phyloP scores from a whole-genome alignment of 2,797 vertebrate genomes.

The Chaunax sp. region DNA sequence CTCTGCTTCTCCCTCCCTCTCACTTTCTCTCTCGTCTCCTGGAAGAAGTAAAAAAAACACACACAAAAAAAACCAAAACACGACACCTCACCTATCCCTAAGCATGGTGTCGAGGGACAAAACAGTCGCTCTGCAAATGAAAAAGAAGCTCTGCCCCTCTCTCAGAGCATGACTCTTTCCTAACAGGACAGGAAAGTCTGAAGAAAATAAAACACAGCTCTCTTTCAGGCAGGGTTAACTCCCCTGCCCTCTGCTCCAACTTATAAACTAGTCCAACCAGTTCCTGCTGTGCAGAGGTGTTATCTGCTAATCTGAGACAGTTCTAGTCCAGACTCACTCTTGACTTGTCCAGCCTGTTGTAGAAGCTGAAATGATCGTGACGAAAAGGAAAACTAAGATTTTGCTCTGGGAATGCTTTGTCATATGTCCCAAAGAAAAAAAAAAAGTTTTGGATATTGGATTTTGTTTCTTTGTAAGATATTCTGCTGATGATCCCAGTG shows the following conservation, averaged over 20 bases:
- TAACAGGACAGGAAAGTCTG: conserved; percentile 54
- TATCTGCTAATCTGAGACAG: conserved; percentile 76
- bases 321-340: conserved; percentile 71
- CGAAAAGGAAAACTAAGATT: conserved; percentile 31
- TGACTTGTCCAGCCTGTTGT: conserved; percentile 62
- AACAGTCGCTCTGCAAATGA: conserved; percentile 35
- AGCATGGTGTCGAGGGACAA: conserved; percentile 49
- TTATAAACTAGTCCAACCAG: conserved; percentile 85
- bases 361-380: conserved; percentile 47
- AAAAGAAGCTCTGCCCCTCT: conserved; percentile 42
- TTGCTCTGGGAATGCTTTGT: conserved; percentile 7
- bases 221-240: conserved; percentile 75
- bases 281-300: conserved; percentile 72
- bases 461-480: conserved; percentile 5
- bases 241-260: conserved; percentile 80
- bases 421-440: background rate
- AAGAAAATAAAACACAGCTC: conserved; percentile 59
- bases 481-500: background rate
- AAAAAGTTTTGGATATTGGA: background rate
- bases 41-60: conserved; percentile 13
- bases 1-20: conserved; percentile 57
- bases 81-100: conserved; percentile 60
- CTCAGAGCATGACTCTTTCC: conserved; percentile 53
- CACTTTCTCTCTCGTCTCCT: conserved; percentile 41
- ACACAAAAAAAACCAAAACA: background rate